Conservation (phyloP, 92 coral and sea anemone species). For the Siderastrea siderea region DNA sequence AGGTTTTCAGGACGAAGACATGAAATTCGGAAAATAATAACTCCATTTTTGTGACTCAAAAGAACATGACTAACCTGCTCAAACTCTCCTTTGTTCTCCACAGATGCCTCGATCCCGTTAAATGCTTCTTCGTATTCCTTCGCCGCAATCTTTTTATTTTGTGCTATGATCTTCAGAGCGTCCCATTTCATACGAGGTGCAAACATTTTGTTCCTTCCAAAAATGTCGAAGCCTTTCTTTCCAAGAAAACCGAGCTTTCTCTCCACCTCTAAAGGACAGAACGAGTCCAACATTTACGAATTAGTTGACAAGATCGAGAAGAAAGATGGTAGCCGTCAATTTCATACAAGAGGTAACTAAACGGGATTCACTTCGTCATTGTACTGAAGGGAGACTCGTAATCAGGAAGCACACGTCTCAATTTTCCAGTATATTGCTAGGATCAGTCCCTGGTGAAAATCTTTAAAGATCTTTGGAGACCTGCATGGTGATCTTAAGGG, state of each 20-base stretch:
- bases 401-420: no score
- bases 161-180: neutral
- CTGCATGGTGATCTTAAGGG: no score
- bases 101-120: conserved; percentile 3
- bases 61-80: neutral
- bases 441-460: no score
- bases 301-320: no score
- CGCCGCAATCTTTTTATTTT: neutral
- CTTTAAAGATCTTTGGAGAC: no score
- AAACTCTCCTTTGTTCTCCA: neutral
- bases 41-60: neutral
- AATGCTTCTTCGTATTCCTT: conserved; percentile 15
- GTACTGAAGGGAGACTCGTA: no score
- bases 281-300: neutral
- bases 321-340: no score
- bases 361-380: no score
- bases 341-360: no score
- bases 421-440: no score
- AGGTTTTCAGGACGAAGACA: no score
- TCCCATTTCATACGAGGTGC: conserved; percentile 45
- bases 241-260: conserved; percentile 32
- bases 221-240: conserved; percentile 33
- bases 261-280: neutral
- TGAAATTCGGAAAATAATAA: no score
- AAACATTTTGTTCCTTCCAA: conserved; percentile 21